These are phyloP conservation scores for Sterrhoptilus dennistouni DNA, from an alignment of 2,113 vertebrate species.

Conservation along the genomic window DNA sequence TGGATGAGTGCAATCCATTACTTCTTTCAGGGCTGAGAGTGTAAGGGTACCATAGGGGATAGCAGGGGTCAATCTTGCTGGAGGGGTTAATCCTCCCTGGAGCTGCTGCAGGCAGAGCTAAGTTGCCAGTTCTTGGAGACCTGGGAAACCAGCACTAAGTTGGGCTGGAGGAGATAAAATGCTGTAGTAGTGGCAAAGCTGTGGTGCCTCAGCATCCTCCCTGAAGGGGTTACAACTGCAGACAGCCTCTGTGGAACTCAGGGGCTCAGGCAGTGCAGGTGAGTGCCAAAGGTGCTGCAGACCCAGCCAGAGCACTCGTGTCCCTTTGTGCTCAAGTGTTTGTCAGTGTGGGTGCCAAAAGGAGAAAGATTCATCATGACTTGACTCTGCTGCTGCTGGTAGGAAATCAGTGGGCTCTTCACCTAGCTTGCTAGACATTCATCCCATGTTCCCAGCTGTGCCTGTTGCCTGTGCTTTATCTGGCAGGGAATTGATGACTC, in stretches of 20 bases:
- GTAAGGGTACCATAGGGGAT: rapidly evolving
- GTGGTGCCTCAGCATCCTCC: not conserved
- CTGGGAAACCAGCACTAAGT: not conserved
- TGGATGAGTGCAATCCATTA: not conserved
- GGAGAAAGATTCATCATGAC: rapidly evolving
- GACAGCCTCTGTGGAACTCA: rapidly evolving
- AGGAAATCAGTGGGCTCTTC: not conserved
- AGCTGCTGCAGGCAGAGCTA: not conserved
- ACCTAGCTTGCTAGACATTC: not conserved
- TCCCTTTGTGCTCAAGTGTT: not conserved
- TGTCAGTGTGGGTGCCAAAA: rapidly evolving
- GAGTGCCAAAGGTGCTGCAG: not conserved
- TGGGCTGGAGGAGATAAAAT: not conserved
- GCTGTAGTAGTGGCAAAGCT: not conserved
- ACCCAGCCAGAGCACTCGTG: rapidly evolving
- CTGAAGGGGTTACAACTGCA: rapidly evolving
- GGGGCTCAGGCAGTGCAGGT: rapidly evolving
- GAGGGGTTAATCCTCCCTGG: not conserved
- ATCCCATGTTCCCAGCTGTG: not conserved
- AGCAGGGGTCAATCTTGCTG: not conserved
- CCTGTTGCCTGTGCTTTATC: not conserved
- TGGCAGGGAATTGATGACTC: not conserved
- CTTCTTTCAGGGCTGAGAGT: not conserved
- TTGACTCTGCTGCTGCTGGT: not conserved
- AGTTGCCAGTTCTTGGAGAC: not conserved